Percentiles rank a stretch among this genome's conserved stretches.
Conservation (phyloP, 2,113 vertebrate species). For the Hemiprocne comata region DNA sequence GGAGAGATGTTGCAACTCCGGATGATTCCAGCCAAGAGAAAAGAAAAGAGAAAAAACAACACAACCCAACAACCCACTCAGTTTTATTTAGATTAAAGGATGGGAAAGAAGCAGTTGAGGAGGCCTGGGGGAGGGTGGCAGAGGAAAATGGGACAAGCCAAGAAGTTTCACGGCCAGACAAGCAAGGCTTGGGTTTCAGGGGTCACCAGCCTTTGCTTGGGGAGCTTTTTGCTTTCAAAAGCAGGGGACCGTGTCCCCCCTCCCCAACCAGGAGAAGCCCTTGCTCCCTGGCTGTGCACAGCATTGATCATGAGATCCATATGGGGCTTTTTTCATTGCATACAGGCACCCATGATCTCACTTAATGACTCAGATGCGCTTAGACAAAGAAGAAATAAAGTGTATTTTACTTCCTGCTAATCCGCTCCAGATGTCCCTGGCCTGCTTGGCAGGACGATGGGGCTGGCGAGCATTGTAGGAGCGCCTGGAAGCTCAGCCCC, state of each 20-base stretch:
- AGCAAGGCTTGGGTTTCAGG: constrained; percentile 4
- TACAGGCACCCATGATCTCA: constrained; percentile 57
- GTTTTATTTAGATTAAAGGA: constrained; percentile 83
- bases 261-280: background rate
- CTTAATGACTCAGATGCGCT: constrained; percentile 63
- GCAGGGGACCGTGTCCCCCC: fast-evolving
- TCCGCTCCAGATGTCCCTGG: constrained; percentile 65
- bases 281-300: background rate
- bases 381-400: constrained; percentile 65
- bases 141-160: constrained; percentile 28
- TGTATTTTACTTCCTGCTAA: constrained; percentile 61
- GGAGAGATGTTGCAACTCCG: constrained; percentile 75
- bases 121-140: constrained; percentile 22
- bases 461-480: constrained; percentile 43
- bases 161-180: background rate
- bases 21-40: constrained; percentile 35
- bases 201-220: background rate
- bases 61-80: background rate
- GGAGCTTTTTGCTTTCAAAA: background rate
- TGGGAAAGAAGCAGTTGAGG: constrained; percentile 73
- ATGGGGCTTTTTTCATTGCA: background rate
- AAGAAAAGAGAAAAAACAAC: background rate
- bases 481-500: constrained; percentile 19
- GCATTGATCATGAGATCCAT: background rate
- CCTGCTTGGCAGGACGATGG: background rate